Evolutionary conservation across 30 jellyfish, hydroid and myxozoan genomes (phyloP).

Genomic region (Turritopsis rubra): DNA sequence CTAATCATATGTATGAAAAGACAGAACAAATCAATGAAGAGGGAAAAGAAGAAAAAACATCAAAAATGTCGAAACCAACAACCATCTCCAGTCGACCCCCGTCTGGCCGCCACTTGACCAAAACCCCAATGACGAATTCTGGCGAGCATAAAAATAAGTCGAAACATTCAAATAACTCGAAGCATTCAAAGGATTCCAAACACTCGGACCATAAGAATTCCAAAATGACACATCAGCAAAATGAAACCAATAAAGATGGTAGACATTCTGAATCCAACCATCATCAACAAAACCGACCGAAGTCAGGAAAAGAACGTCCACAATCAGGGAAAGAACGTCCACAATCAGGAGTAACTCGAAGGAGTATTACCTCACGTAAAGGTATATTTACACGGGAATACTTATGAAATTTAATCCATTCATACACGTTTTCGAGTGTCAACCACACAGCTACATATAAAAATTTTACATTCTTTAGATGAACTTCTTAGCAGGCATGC

Average conservation of each 20-base stretch:
- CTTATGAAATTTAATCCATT: too few species aligned
- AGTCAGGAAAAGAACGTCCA: neutral
- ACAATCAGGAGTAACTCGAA: neutral
- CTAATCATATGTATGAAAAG: neutral
- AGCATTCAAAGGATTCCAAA: neutral
- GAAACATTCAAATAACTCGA: neutral
- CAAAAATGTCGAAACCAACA: neutral
- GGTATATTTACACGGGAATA: neutral
- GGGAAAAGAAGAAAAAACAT: neutral
- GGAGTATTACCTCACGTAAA: constrained; percentile 3
- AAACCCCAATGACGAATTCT: neutral
- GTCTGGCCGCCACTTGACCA: neutral
- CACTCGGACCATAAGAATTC: neutral
- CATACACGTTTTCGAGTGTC: too few species aligned
- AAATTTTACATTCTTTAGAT: neutral
- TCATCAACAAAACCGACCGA: neutral
- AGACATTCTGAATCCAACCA: neutral
- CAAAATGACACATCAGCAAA: neutral
- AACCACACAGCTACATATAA: too few species aligned
- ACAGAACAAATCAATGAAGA: neutral
- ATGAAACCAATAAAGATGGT: neutral
- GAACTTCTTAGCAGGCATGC: constrained; percentile 3
- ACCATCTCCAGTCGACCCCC: neutral
- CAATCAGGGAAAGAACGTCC: constrained; percentile 12
- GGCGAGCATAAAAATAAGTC: neutral